Base-by-base conservation (phyloP, 2,797 vertebrate genomes). In the Liasis olivaceus region DNA sequence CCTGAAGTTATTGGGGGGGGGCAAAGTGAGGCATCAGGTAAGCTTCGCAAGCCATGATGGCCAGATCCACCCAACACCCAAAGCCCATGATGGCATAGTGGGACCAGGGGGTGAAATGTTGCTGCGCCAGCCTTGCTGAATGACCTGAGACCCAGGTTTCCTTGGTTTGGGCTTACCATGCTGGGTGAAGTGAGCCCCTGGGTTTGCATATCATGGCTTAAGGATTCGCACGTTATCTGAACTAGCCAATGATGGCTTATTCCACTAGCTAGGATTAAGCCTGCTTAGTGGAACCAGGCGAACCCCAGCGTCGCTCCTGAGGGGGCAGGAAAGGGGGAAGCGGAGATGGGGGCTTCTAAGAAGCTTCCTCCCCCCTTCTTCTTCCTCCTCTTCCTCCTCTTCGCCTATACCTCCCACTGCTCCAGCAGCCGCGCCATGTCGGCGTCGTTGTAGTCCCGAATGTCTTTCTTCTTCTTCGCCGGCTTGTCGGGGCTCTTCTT, bases 341-440 rank as follows among this genome's bases (percentile, higher is more conserved):
- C 13, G n/a, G n/a, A 5, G 36, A n/a, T 72, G 66, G 66, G 66
- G 66, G 66, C n/a, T 17, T 36, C 66, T 36, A 69, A n/a, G 81
- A 26, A 51, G 1, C 24, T 28, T 54, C 12, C 24, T 42, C 8
- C 42, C 4, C 14, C n/a, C n/a, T 9, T 36, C 13, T 1, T 72
- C 69, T 1, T 12, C 26, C 0, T 42, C 72, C 31, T 31, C 64
- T 7, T 59, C 56, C 2, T 60, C 58, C 85, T n/a, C 66, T 20
- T 13, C 51, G 69, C 85, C 87, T 13, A 77, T 91, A 99, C 99
- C 99, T 99, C 99, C 99, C 99, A 99, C 92, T 99, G 98, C 62
- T 99, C 99, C 98, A 99, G 97, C 62, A 99, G 98, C 93, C 99
- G 98, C 0, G 99, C 99, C 99, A 99, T 99, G 93, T 99, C 99